phyloP scores from a whole-genome alignment of 2,797 vertebrate species.

The Labeo calbasu region DNA sequence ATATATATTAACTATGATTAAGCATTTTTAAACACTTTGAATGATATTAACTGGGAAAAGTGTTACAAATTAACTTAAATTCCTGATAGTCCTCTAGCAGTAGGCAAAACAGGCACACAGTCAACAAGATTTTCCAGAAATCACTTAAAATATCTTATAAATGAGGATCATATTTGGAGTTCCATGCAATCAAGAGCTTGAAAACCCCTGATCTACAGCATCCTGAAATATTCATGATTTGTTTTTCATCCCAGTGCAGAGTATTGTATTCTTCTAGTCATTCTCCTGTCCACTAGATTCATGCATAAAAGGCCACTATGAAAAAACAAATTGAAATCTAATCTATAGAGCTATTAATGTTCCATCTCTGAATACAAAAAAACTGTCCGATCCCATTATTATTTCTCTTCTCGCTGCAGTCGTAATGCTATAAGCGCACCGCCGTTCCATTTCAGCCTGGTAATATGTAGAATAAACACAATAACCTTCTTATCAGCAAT shows the following conservation, averaged over 20 bases:
- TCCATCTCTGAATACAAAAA: constrained; percentile 12
- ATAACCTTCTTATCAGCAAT: constrained; percentile 40
- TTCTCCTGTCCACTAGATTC: constrained; percentile 30
- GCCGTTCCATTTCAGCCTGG: constrained; percentile 17
- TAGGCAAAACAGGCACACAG: not conserved
- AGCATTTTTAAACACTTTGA: not conserved
- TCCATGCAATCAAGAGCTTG: not conserved
- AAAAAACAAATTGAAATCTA: constrained; percentile 47
- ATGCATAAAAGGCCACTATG: constrained; percentile 24
- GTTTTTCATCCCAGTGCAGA: not conserved
- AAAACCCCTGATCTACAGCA: not conserved
- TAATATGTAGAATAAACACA: constrained; percentile 35
- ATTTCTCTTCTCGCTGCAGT: constrained; percentile 9
- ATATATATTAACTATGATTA: not conserved
- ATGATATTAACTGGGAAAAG: not conserved
- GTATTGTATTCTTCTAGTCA: constrained; percentile 28
- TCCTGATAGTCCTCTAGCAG: not conserved
- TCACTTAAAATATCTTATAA: not conserved
- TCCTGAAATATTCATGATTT: constrained; percentile 25
- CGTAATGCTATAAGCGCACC: not conserved
- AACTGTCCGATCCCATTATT: constrained; percentile 33
- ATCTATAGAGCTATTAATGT: constrained; percentile 48
- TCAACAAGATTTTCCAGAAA: not conserved
- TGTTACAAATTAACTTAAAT: not conserved
- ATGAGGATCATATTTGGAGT: not conserved